Conservation (phyloP, 2,113 vertebrate species). For the Psephotus haematonotus region DNA sequence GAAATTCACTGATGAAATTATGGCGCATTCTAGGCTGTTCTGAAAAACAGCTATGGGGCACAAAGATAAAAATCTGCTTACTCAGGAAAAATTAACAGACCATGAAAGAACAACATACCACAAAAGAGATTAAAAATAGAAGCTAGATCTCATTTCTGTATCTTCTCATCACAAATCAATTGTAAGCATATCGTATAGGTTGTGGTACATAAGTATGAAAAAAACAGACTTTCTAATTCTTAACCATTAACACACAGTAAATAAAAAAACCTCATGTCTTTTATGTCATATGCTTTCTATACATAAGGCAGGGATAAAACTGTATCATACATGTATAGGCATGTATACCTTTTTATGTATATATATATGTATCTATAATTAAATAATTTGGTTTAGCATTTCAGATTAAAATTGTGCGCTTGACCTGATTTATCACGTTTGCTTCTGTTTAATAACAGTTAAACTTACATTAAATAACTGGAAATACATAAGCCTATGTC, state of each 20-base stretch:
- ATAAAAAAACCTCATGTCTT: neutral
- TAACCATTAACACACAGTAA: neutral
- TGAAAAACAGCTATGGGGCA: neutral
- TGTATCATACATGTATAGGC: neutral
- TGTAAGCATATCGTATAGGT: neutral
- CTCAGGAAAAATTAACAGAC: neutral
- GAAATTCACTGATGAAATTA: constrained; percentile 9
- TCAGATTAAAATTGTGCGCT: neutral
- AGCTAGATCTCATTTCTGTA: neutral
- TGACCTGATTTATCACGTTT: neutral
- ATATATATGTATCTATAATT: neutral
- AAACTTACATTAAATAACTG: neutral
- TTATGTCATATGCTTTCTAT: neutral
- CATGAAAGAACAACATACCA: neutral
- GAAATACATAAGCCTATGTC: neutral
- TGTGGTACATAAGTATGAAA: neutral
- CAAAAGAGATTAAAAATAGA: neutral
- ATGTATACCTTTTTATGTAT: neutral
- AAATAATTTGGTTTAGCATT: neutral
- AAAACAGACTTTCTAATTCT: neutral
- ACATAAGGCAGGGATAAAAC: neutral
- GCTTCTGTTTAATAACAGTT: neutral
- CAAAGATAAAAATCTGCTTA: constrained; percentile 18
- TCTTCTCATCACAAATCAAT: constrained; percentile 8
- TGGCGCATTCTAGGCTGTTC: neutral